These are phyloP conservation scores for Macrosiphum euphorbiae DNA, from an alignment of 2,888 invertebrate genomes.

Conservation along the genomic window DNA sequence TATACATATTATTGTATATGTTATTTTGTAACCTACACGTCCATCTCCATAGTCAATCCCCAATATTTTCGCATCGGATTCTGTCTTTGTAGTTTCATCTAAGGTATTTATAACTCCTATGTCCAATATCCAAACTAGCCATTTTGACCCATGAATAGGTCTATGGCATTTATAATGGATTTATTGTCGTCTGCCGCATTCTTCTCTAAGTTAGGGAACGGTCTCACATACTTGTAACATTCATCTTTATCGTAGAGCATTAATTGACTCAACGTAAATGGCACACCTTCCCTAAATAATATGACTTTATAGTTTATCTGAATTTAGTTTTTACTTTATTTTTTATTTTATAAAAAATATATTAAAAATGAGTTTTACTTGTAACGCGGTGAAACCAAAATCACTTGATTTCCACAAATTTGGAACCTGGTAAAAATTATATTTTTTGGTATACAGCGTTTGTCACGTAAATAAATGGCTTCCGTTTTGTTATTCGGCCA, in stretches of 20 bases:
- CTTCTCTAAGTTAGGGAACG: conserved; percentile 77
- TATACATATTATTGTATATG: not conserved
- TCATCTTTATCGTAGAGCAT: conserved; percentile 66
- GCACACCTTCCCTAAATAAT: conserved; percentile 53
- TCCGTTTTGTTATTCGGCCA: conserved; percentile 39
- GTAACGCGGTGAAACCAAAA: conserved; percentile 74
- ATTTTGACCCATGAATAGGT: conserved; percentile 75
- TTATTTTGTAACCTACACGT: conserved; percentile 6
- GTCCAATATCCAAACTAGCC: conserved; percentile 81
- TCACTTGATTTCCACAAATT: conserved; percentile 74
- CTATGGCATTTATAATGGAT: conserved; percentile 80
- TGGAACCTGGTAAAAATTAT: conserved; percentile 73
- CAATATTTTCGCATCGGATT: conserved; percentile 52
- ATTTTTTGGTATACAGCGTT: conserved; percentile 50
- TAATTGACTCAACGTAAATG: conserved; percentile 51
- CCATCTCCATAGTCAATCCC: conserved; percentile 74
- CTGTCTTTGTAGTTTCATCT: conserved; percentile 71
- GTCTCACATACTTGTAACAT: conserved; percentile 73
- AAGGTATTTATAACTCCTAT: conserved; percentile 76
- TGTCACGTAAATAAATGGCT: not conserved
- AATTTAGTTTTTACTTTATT: not conserved
- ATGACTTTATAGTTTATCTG: not conserved
- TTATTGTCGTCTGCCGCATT: conserved; percentile 78
- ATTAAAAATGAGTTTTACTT: conserved; percentile 32
- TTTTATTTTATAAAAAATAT: not conserved